Percentiles rank a stretch among this genome's conserved stretches.
Conservation (phyloP, 1,140 invertebrate genomes). For the Bombus haemorrhoidalis region DNA sequence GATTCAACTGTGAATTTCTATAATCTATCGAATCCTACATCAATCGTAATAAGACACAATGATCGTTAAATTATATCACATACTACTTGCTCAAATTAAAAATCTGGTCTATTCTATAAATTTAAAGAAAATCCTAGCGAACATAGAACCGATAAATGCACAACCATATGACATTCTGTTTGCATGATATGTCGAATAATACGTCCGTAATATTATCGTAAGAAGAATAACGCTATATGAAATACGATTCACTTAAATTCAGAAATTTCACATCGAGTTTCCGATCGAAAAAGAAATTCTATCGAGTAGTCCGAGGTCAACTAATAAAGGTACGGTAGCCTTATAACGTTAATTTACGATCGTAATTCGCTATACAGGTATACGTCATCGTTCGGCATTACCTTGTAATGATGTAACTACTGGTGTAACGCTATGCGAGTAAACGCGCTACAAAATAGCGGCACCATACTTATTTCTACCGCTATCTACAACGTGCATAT, state of each 20-base stretch:
- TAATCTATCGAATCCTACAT: too few species aligned
- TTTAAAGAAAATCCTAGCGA: too few species aligned
- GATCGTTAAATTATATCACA: too few species aligned
- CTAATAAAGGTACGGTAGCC: slow-evolving; percentile 14
- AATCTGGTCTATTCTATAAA: too few species aligned
- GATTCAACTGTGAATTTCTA: too few species aligned
- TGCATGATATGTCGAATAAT: too few species aligned
- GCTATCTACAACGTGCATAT: slow-evolving; percentile 1
- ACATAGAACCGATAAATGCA: too few species aligned
- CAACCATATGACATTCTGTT: too few species aligned
- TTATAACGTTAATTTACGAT: slow-evolving; percentile 31
- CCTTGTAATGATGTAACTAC: slow-evolving; percentile 52
- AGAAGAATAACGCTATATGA: too few species aligned
- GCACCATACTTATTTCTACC: slow-evolving; percentile 8
- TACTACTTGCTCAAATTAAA: too few species aligned
- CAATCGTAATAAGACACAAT: too few species aligned
- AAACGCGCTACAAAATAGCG: slow-evolving; percentile 49
- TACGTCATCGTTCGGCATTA: slow-evolving; percentile 47
- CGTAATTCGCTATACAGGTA: slow-evolving; percentile 7
- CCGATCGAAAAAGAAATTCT: not conserved
- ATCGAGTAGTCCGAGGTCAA: not conserved
- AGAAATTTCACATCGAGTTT: not conserved
- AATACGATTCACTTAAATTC: not conserved
- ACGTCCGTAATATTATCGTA: too few species aligned
- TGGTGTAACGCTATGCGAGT: slow-evolving; percentile 14